Percentiles rank a stretch among this genome's conserved stretches.
Evolutionary conservation across 2,113 vertebrate genomes (phyloP).

Genomic region (Sminthopsis crassicaudata): DNA sequence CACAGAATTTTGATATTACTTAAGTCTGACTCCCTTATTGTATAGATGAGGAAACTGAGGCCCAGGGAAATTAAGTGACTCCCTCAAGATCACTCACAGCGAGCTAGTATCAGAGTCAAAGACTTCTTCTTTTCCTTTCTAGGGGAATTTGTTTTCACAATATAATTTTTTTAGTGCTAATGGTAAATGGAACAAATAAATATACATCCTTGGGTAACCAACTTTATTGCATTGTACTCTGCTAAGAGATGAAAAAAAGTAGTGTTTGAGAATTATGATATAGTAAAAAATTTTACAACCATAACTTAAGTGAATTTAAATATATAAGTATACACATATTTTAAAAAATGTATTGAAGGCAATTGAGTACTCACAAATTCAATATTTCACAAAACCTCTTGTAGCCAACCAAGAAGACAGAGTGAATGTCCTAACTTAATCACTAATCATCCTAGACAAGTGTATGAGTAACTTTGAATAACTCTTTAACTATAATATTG

Average conservation of each 20-base stretch:
- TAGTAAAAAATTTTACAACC: background rate
- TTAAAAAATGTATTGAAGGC: background rate
- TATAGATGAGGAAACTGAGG: background rate
- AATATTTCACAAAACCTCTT: constrained; percentile 17
- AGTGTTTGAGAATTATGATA: background rate
- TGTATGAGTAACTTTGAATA: background rate
- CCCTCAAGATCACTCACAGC: background rate
- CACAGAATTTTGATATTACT: background rate
- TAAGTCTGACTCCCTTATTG: background rate
- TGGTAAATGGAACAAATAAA: background rate
- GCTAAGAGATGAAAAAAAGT: constrained; percentile 1
- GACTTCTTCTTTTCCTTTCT: background rate
- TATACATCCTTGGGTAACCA: background rate
- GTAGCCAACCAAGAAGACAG: background rate
- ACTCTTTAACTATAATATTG: background rate
- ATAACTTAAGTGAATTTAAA: background rate
- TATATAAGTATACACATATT: background rate
- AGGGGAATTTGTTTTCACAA: background rate
- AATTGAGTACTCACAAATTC: background rate
- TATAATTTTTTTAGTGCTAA: background rate
- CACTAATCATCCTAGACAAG: background rate
- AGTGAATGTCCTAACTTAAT: background rate
- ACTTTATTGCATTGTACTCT: background rate
- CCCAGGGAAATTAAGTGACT: background rate
- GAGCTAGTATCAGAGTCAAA: background rate